Conservation (phyloP, 2,113 vertebrate species). For the Mobula hypostoma region DNA sequence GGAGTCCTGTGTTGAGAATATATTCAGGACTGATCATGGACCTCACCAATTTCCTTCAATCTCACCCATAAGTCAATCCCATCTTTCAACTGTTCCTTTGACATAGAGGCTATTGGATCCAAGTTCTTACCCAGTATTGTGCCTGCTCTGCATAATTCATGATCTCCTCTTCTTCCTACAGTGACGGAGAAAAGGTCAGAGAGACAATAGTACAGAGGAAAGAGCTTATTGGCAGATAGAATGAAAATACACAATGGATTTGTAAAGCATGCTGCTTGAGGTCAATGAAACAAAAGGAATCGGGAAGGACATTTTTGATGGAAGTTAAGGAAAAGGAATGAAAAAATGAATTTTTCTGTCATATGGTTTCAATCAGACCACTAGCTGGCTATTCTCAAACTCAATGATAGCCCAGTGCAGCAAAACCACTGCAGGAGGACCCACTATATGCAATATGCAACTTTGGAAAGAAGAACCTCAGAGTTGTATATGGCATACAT, state of each 20-base stretch:
- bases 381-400: background rate
- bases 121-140: constrained; percentile 56
- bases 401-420: background rate
- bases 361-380: background rate
- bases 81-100: background rate
- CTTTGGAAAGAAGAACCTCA: too few relatives aligned
- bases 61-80: background rate
- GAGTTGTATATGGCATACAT: too few relatives aligned
- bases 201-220: background rate
- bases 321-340: background rate
- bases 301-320: background rate
- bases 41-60: background rate
- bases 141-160: constrained; percentile 36
- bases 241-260: background rate
- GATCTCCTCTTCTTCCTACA: constrained; percentile 46
- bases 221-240: constrained; percentile 38
- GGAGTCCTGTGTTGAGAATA: background rate
- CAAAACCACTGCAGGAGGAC: background rate
- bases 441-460: too few relatives aligned
- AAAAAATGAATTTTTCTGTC: background rate
- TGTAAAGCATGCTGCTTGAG: background rate
- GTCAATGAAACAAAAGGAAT: background rate
- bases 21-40: background rate
- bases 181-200: constrained; percentile 39
- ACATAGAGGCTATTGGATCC: background rate